Evolutionary conservation across 2,888 invertebrate species (phyloP).

Genomic region (Diarsia dahlii): DNA sequence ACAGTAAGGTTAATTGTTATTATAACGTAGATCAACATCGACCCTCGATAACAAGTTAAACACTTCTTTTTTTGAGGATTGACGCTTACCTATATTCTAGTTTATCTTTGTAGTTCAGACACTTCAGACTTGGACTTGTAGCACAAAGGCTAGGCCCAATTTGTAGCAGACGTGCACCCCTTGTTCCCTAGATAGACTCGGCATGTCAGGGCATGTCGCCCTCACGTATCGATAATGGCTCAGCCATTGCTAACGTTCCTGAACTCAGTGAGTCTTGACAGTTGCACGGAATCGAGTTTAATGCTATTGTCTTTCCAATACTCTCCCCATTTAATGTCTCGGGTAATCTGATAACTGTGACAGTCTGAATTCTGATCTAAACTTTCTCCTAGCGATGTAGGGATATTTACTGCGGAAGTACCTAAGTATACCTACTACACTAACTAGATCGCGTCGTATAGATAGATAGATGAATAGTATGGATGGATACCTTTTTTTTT

Average conservation of each 20-base stretch:
- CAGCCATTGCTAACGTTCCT: constrained; percentile 25
- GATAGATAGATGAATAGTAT: too few species aligned
- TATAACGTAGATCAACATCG: constrained; percentile 49
- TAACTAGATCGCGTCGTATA: neutral
- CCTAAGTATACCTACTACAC: neutral
- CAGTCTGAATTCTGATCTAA: constrained; percentile 1
- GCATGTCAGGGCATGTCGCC: constrained; percentile 11
- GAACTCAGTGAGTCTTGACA: constrained; percentile 23
- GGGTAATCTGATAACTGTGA: constrained; percentile 26
- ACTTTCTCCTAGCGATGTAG: constrained; percentile 16
- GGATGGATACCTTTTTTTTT: constrained; percentile 1
- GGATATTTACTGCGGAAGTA: neutral
- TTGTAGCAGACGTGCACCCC: constrained; percentile 15
- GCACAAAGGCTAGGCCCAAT: constrained; percentile 11
- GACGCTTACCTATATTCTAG: neutral
- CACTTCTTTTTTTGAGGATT: constrained; percentile 37
- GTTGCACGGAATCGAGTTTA: constrained; percentile 39
- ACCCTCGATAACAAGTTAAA: constrained; percentile 38
- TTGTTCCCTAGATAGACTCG: neutral
- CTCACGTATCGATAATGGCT: constrained; percentile 22
- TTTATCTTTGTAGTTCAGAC: neutral
- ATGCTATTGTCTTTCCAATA: constrained; percentile 37
- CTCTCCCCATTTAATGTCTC: constrained; percentile 24
- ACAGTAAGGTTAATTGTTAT: constrained; percentile 63
- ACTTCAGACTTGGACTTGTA: neutral